phyloP scores from a whole-genome alignment of 2,113 vertebrate species.

The Terrapene triunguis region DNA sequence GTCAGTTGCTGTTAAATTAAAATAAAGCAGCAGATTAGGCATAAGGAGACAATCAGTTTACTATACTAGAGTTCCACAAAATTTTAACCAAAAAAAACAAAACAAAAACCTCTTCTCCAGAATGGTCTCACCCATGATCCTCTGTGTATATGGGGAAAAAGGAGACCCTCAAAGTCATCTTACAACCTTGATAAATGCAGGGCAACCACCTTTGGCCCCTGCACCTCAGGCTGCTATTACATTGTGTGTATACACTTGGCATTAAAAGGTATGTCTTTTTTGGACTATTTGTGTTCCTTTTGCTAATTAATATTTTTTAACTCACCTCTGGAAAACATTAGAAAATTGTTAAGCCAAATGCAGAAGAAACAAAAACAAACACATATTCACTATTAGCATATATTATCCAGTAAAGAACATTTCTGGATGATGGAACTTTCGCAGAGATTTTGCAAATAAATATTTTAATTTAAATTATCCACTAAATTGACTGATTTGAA shows the following conservation, averaged over 20 bases:
- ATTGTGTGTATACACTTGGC: not conserved
- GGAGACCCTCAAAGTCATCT: not conserved
- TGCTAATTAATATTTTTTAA: not conserved
- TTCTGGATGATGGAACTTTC: not conserved
- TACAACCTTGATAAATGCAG: not conserved
- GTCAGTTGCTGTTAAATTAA: slow-evolving; percentile 73
- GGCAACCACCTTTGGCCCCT: not conserved
- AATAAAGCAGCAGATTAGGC: not conserved
- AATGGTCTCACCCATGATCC: fast-evolving
- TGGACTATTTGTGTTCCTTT: not conserved
- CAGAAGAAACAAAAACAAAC: not conserved
- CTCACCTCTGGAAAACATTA: not conserved
- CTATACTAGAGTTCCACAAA: fast-evolving
- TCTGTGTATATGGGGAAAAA: not conserved
- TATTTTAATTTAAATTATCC: fast-evolving
- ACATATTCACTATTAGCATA: fast-evolving
- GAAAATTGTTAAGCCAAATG: not conserved
- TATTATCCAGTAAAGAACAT: fast-evolving
- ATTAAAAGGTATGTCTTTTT: not conserved
- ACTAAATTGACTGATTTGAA: not conserved
- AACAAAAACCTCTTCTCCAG: too few relatives aligned
- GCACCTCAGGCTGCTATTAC: not conserved
- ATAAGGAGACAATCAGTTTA: not conserved
- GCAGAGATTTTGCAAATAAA: fast-evolving
- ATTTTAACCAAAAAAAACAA: not conserved